Base-by-base conservation (phyloP, 2,888 invertebrate genomes). In the Dryomyza anilis region DNA sequence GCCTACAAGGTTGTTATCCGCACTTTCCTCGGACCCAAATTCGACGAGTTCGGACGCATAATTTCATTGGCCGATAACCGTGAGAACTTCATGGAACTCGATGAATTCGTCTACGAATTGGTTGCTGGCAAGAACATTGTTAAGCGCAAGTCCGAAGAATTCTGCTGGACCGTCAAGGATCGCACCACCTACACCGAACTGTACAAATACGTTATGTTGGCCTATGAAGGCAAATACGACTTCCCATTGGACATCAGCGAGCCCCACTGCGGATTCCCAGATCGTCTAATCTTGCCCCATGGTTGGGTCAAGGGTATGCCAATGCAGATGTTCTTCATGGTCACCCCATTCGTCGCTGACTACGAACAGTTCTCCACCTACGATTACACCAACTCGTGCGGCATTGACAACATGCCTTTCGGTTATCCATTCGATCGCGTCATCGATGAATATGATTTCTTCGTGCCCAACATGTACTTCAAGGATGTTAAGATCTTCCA, bases 391-490 rank as follows among this genome's bases (percentile, higher is more conserved):
- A 84, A 85, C 76, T 84, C 84, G 52, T 85, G 85, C 68, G 85
- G 83, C 69, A 80, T 88, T 30, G 90, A 91, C 76, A 85, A 85
- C 69, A 85, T 86, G 78, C 86, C 90, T 45, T 84, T 88, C 71
- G 90, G 89, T 59, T 92, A 88, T 85, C 92, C 92, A 70, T 86
- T 92, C 76, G 91, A 92, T 77, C 88, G 89, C 72, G 84, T 84
- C 10, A 86, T 89, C 73, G 81, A 83, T 84, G 84, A 87, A 52
- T 80, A 82, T 45, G 84, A 84, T 65, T 90, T 85, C 50, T 10
- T 39, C 3, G 60, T 60, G 10, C 50, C 50, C 36, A 60, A 60
- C 52, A 60, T 60, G 60, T 52, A 36, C 60, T 60, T 60, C 52
- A 60, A 52, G 52, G 60, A 60, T 25, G 86, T 88, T 5, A 66